A percentile compares a stretch with the other conserved stretches of the same genome.
phyloP scores from a whole-genome alignment of 2,888 invertebrate genomes.

The Acrocera orbiculus region DNA sequence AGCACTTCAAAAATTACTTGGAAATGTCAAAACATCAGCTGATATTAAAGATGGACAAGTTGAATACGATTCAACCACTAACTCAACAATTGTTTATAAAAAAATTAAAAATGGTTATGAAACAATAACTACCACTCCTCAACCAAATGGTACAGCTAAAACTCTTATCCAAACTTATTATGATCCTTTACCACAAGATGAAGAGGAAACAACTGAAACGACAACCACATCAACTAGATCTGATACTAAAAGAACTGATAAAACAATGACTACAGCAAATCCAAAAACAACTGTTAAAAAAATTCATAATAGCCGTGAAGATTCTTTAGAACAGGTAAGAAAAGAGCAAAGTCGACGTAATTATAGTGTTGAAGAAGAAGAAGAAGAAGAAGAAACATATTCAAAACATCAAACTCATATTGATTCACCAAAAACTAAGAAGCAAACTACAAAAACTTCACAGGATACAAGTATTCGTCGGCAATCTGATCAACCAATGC shows the following conservation, averaged over 20 bases:
- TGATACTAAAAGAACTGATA: slow-evolving; percentile 19
- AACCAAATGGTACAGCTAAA: slow-evolving; percentile 25
- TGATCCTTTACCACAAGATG: slow-evolving; percentile 16
- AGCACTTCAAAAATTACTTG: slow-evolving; percentile 4
- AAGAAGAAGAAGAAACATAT: too few species aligned
- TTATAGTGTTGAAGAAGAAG: too few species aligned
- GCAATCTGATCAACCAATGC: not conserved
- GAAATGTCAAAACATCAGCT: slow-evolving; percentile 6
- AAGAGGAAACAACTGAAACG: slow-evolving; percentile 7
- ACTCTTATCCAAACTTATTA: slow-evolving; percentile 27
- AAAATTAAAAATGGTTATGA: slow-evolving; percentile 27
- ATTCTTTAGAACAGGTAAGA: too few species aligned
- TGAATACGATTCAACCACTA: slow-evolving; percentile 13
- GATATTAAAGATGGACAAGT: slow-evolving; percentile 9
- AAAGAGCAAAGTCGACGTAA: too few species aligned
- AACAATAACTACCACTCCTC: slow-evolving; percentile 26
- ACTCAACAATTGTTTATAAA: slow-evolving; percentile 16
- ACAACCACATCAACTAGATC: slow-evolving; percentile 20
- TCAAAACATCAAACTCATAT: too few species aligned
- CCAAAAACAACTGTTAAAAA: slow-evolving; percentile 11
- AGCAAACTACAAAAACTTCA: too few species aligned
- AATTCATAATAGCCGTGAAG: too few species aligned
- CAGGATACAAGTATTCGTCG: not conserved
- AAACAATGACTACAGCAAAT: slow-evolving; percentile 9
- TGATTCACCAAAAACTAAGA: too few species aligned